Conservation (phyloP, 1,140 invertebrate genomes). For the Pinna nobilis region DNA sequence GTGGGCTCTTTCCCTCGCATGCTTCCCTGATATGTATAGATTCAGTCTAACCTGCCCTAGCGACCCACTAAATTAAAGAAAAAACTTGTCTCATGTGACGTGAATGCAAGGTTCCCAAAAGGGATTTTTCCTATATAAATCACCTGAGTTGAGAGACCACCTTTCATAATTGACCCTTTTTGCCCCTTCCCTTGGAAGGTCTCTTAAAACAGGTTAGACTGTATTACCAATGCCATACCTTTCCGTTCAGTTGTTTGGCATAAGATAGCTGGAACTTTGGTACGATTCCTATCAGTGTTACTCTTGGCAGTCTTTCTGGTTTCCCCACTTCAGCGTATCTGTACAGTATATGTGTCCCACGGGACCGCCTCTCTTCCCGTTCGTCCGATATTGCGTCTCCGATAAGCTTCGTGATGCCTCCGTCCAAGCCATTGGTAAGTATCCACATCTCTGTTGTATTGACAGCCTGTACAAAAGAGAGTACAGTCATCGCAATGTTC, state of each 20-base stretch:
- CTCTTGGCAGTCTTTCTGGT: conserved; percentile 37
- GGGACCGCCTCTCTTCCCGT: conserved; percentile 40
- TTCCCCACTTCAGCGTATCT: conserved; percentile 11
- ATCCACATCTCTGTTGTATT: conserved; percentile 75
- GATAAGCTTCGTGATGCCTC: conserved; percentile 68
- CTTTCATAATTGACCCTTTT: too few species aligned
- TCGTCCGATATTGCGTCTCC: conserved; percentile 71
- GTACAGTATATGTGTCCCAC: neutral
- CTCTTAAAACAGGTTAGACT: too few species aligned
- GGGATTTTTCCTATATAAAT: too few species aligned
- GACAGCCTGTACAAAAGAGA: conserved; percentile 52
- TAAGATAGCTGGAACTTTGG: conserved; percentile 35
- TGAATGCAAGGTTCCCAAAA: too few species aligned
- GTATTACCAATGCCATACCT: conserved; percentile 35
- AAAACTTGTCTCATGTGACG: too few species aligned
- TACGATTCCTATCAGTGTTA: conserved; percentile 51
- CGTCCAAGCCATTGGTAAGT: conserved; percentile 71
- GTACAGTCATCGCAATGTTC: neutral
- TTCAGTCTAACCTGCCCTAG: too few species aligned
- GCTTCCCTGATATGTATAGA: too few species aligned
- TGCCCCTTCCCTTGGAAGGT: too few species aligned
- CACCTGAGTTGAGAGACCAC: too few species aligned
- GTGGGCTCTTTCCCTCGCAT: too few species aligned
- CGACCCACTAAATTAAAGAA: too few species aligned
- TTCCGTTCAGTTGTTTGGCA: conserved; percentile 27